These are phyloP conservation scores for Elgonia sp. DNA, from an alignment of 2,888 invertebrate species.

Conservation along the genomic window DNA sequence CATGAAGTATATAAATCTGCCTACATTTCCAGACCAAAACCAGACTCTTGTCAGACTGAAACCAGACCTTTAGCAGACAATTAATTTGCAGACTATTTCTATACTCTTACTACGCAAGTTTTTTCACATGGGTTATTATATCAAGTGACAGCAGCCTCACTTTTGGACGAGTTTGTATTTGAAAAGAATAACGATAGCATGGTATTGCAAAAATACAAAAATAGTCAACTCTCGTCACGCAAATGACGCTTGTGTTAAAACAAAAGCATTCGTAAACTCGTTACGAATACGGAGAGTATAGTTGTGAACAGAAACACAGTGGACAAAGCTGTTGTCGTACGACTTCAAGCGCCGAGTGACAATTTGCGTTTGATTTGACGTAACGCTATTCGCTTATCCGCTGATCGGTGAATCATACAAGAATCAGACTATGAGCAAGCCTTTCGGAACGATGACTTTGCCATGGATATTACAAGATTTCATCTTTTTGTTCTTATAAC, in stretches of 20 bases:
- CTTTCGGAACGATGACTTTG: too few relatives aligned
- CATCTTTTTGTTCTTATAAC: too few relatives aligned
- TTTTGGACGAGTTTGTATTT: background rate
- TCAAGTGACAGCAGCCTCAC: background rate
- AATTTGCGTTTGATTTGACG: constrained; percentile 32
- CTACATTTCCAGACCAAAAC: too few relatives aligned
- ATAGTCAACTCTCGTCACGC: background rate
- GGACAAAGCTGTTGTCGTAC: constrained; percentile 29
- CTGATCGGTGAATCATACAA: constrained; percentile 25
- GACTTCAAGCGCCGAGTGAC: constrained; percentile 41
- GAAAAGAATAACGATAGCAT: background rate
- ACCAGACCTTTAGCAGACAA: too few relatives aligned
- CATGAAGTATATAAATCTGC: too few relatives aligned
- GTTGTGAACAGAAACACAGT: background rate
- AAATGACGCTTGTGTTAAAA: constrained; percentile 25
- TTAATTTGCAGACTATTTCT: too few relatives aligned
- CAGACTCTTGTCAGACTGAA: too few relatives aligned
- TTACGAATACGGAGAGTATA: background rate
- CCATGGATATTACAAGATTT: too few relatives aligned
- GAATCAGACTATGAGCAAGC: too few relatives aligned
- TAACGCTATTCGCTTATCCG: constrained; percentile 21
- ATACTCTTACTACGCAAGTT: too few relatives aligned
- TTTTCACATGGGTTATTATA: background rate
- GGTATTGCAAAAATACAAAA: background rate
- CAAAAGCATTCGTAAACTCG: constrained; percentile 24